Base-by-base conservation (phyloP, 2,888 invertebrate species). In the Venusia cambrica region DNA sequence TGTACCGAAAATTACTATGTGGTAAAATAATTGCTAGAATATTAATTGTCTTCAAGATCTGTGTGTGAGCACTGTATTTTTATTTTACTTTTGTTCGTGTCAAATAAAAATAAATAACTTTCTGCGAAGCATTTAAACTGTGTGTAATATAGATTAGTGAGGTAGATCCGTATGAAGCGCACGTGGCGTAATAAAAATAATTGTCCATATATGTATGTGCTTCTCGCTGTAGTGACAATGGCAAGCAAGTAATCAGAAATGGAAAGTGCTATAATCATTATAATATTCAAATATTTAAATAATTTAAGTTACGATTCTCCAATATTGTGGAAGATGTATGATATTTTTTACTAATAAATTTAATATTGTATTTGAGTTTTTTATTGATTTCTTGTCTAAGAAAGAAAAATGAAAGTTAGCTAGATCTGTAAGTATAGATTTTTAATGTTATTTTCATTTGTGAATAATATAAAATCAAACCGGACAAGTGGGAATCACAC, bases 281-380 rank as follows among this genome's bases (percentile, higher is more conserved):
- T 80, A 63, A 81, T 84, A 83, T 83, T 84, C 81, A 81, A 83
- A 81, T 85, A 77, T 79, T 79, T 77, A 80, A 79, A 69, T 73
- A 79, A 77, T 83, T 66, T 85, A 84, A 85, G 84, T 85, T 84
- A 84, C 54, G 71, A 83, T 84, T 87, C 83, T 84, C 84, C 87
- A 80, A 83, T 83, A 84, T 84, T 85, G 83, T 84, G 87, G 87
- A 85, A 84, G 85, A 87, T 85, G 87, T 85, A 87, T 87, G 81
- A 87, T 87, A 87, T 87, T 87, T 85, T 87, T 85, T 87, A 87
- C 87, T 87, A 87, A 87, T 87, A 87, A 87, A 87, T 87, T 87
- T 87, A 87, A 85, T 87, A 87, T 84, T 85, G 78, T 85, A 85
- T 28, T 40, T 28, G 26, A 32, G 58, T 40, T 69, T 80, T 80